Conservation (phyloP, 2,888 invertebrate genomes). For the Spisula subtruncata region DNA sequence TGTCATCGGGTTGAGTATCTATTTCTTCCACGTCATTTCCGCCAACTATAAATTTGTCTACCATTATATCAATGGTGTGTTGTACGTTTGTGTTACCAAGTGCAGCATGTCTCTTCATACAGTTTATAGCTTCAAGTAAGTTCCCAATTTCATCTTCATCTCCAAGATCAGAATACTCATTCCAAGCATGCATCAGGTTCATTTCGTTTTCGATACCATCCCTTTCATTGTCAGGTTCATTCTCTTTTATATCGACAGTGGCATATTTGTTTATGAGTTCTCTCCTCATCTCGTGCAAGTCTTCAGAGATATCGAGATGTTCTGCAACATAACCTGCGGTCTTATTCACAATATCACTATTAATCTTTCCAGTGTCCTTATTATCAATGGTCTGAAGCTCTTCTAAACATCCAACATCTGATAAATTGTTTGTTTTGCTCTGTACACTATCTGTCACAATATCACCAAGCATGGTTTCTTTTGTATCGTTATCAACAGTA, state of each 20-base stretch:
- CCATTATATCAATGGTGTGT: not conserved
- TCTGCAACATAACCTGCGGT: not conserved
- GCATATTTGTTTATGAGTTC: not conserved
- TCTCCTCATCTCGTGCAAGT: not conserved
- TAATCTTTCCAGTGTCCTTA: too few species aligned
- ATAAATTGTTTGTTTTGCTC: too few species aligned
- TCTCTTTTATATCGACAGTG: not conserved
- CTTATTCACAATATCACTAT: not conserved
- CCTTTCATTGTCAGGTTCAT: not conserved
- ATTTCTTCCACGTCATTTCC: not conserved
- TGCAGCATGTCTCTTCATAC: not conserved
- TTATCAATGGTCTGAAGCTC: not conserved
- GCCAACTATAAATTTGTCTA: not conserved
- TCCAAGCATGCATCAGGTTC: not conserved
- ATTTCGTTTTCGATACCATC: not conserved
- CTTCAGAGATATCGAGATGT: not conserved
- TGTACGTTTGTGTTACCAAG: not conserved
- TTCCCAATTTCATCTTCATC: not conserved
- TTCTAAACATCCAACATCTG: not conserved
- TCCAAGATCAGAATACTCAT: not conserved
- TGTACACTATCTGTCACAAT: not conserved
- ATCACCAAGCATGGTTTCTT: not conserved
- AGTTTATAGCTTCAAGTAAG: not conserved
- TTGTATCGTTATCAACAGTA: not conserved
- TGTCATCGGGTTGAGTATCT: too few species aligned